Evolutionary conservation across 2,113 vertebrate genomes (phyloP).

Genomic region (Brachypteracias leptosomus): DNA sequence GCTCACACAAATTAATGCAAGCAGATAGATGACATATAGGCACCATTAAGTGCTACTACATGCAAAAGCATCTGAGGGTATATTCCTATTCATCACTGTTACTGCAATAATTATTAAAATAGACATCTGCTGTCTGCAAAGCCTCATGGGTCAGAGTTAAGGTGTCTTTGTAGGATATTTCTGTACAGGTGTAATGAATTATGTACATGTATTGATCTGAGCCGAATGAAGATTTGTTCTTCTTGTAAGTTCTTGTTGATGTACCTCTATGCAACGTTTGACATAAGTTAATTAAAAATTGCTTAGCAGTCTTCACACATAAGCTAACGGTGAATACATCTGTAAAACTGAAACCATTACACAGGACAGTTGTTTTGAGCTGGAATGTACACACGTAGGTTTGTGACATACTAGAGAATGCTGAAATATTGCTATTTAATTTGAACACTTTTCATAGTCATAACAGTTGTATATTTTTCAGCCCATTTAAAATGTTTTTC

Average conservation of each 20-base stretch:
- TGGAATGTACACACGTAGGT: not conserved
- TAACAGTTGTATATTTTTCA: not conserved
- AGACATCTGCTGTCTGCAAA: conserved; percentile 25
- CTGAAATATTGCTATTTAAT: not conserved
- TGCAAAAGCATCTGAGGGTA: not conserved
- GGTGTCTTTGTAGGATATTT: conserved; percentile 11
- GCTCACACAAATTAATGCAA: not conserved
- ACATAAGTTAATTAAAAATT: conserved; percentile 55
- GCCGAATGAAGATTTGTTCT: conserved; percentile 54
- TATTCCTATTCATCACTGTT: conserved; percentile 6
- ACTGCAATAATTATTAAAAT: conserved; percentile 33
- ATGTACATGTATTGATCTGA: conserved; percentile 29
- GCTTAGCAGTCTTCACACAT: conserved; percentile 16
- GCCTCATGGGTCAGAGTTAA: not conserved
- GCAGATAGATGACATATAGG: not conserved
- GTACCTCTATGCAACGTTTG: not conserved
- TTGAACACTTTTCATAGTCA: not conserved
- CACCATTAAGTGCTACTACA: not conserved
- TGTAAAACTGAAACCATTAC: conserved; percentile 1
- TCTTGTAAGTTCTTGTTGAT: conserved; percentile 26
- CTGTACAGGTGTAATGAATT: conserved; percentile 40
- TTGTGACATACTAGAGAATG: not conserved
- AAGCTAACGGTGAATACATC: not conserved
- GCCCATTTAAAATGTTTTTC: not conserved
- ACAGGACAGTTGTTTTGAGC: not conserved